Evolutionary conservation across 2,113 vertebrate genomes (phyloP).

Genomic region (Sialia sialis): DNA sequence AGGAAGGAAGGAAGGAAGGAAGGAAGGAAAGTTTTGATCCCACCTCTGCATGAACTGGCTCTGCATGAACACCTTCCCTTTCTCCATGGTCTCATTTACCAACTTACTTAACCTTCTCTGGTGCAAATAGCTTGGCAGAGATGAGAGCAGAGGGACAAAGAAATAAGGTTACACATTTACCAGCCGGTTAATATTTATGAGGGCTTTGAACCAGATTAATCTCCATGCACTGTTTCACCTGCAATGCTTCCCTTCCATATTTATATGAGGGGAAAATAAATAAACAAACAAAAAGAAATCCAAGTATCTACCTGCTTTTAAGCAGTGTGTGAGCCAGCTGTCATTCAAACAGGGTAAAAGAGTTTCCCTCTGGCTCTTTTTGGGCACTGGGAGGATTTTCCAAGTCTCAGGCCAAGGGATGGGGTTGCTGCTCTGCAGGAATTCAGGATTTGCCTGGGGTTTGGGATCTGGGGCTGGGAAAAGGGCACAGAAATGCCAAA

Average conservation of each 20-base stretch:
- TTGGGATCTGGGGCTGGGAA: not conserved
- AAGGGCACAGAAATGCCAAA: not conserved
- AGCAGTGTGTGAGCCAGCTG: not conserved
- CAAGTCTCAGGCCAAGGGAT: not conserved
- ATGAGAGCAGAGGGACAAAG: slow-evolving; percentile 58
- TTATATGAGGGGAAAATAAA: slow-evolving; percentile 22
- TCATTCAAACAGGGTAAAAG: not conserved
- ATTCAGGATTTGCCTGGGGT: not conserved
- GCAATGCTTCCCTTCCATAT: slow-evolving; percentile 52
- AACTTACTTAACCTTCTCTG: not conserved
- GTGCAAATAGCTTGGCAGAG: slow-evolving; percentile 39
- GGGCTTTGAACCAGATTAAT: slow-evolving; percentile 70
- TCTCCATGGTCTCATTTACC: not conserved
- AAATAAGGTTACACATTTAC: slow-evolving; percentile 70
- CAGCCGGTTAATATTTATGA: slow-evolving; percentile 75
- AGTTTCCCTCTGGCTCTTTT: not conserved
- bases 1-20: not conserved
- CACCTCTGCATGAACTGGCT: not conserved
- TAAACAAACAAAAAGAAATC: slow-evolving; percentile 18
- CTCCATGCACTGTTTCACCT: slow-evolving; percentile 72
- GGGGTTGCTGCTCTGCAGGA: not conserved
- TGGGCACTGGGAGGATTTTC: not conserved
- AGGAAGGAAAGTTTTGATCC: not conserved
- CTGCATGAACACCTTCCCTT: not conserved
- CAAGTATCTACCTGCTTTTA: not conserved